Evolutionary conservation across 2,888 invertebrate genomes (phyloP).

Genomic region (Tachina lurida): DNA sequence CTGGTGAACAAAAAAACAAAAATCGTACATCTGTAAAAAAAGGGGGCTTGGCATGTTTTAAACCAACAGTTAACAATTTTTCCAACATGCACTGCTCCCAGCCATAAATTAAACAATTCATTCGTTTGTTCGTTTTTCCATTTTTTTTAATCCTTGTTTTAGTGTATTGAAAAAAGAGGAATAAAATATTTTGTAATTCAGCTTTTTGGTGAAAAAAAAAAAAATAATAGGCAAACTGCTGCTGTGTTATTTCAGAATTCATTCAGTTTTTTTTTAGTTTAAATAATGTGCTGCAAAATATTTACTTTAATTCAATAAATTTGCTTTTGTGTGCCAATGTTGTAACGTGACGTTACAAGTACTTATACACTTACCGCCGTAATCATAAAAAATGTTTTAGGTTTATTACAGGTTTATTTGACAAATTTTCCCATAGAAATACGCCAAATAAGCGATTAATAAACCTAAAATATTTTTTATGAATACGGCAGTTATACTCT

Average conservation of each 20-base stretch:
- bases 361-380: too few species aligned
- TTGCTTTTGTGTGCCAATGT: neutral
- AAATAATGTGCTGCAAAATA: neutral
- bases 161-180: neutral
- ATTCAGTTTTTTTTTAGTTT: neutral
- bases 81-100: conserved; percentile 35
- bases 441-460: too few species aligned
- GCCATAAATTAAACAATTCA: conserved; percentile 53
- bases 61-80: conserved; percentile 12
- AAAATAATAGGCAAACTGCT: neutral
- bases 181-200: neutral
- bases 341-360: too few species aligned
- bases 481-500: too few species aligned
- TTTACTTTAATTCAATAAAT: neutral
- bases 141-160: neutral
- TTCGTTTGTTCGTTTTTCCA: neutral
- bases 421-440: too few species aligned
- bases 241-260: conserved; percentile 1
- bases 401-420: too few species aligned
- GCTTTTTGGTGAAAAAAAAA: neutral
- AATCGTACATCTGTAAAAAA: neutral
- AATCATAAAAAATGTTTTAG: too few species aligned
- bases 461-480: too few species aligned
- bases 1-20: neutral
- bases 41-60: neutral